These are phyloP conservation scores for Orius insidiosus DNA, from an alignment of 1,140 invertebrate species.

Conservation along the genomic window DNA sequence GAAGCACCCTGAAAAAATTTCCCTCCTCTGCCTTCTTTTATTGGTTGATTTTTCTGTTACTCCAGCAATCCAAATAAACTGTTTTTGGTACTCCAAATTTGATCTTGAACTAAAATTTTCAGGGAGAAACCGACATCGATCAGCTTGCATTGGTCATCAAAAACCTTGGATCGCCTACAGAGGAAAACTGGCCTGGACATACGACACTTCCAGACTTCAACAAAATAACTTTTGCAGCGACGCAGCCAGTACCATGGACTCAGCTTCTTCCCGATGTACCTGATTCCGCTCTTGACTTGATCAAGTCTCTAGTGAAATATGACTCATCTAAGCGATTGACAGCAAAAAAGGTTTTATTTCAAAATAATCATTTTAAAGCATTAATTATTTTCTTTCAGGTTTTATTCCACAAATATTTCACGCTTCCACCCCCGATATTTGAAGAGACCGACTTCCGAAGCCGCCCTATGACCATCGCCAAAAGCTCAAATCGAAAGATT, in stretches of 20 bases:
- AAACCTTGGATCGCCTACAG: constrained; percentile 71
- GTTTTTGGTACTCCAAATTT: too few relatives aligned
- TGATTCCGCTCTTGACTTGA: constrained; percentile 49
- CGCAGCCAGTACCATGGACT: constrained; percentile 50
- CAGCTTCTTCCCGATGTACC: constrained; percentile 49
- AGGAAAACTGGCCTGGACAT: constrained; percentile 65
- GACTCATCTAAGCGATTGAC: constrained; percentile 60
- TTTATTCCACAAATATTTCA: constrained; percentile 21
- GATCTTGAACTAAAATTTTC: too few relatives aligned
- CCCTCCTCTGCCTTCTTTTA: too few relatives aligned
- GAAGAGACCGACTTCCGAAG: constrained; percentile 17
- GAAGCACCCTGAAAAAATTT: too few relatives aligned
- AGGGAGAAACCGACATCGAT: constrained; percentile 96
- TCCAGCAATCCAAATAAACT: too few relatives aligned
- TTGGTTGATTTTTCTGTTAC: too few relatives aligned
- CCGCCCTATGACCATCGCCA: constrained; percentile 19
- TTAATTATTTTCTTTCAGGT: constrained; percentile 18
- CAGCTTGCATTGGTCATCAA: constrained; percentile 84
- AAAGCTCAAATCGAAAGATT: constrained; percentile 6
- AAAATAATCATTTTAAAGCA: background rate
- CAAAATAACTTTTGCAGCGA: constrained; percentile 81
- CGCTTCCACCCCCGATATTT: constrained; percentile 17
- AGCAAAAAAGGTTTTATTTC: constrained; percentile 51
- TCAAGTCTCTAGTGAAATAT: constrained; percentile 66
- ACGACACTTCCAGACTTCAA: constrained; percentile 85